Evolutionary conservation across 2,888 invertebrate genomes (phyloP).

Genomic region (Hofmannophila pseudospretella): DNA sequence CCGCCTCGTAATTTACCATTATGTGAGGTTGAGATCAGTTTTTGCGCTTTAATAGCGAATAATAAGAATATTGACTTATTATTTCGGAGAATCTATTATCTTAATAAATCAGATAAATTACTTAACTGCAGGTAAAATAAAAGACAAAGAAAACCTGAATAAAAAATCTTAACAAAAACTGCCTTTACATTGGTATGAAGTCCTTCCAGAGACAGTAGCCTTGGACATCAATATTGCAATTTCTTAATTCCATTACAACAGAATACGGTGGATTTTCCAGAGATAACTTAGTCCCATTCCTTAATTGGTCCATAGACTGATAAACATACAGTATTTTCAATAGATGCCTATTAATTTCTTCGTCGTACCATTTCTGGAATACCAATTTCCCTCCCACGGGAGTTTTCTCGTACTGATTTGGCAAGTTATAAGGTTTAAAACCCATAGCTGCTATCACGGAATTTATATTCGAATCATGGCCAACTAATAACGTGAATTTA

Average conservation of each 20-base stretch:
- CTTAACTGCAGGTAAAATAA: too few species aligned
- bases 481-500: constrained; percentile 43
- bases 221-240: constrained; percentile 29
- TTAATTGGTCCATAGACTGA: constrained; percentile 37
- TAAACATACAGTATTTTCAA: constrained; percentile 54
- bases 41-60: too few species aligned
- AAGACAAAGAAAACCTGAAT: too few species aligned
- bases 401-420: constrained; percentile 43
- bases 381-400: constrained; percentile 60
- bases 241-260: constrained; percentile 32
- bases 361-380: constrained; percentile 54
- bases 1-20: too few species aligned
- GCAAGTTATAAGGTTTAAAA: constrained; percentile 36
- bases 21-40: too few species aligned
- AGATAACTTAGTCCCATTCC: constrained; percentile 29
- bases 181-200: constrained; percentile 19
- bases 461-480: constrained; percentile 57
- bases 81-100: too few species aligned
- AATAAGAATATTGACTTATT: too few species aligned
- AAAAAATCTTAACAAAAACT: too few species aligned
- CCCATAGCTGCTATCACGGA: constrained; percentile 36
- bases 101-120: too few species aligned
- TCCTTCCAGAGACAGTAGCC: constrained; percentile 48
- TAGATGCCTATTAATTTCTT: constrained; percentile 23
- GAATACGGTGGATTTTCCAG: constrained; percentile 35